phyloP scores from a whole-genome alignment of 2,888 invertebrate species.

The Synergus laeviventris region DNA sequence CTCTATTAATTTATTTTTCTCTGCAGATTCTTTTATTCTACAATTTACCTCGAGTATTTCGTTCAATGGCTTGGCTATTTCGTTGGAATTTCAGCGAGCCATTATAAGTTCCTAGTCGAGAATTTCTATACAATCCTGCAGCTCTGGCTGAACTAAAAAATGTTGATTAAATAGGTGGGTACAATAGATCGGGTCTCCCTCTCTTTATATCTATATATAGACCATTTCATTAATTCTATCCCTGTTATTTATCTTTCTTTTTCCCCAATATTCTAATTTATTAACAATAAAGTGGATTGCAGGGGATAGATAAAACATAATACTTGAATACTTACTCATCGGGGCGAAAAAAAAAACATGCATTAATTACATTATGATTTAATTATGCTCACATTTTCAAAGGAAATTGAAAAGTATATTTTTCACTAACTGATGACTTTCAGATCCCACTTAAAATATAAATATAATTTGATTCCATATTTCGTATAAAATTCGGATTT shows the following conservation, averaged over 20 bases:
- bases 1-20: background rate
- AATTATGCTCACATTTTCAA: too few species aligned
- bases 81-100: constrained; percentile 2
- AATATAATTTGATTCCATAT: too few species aligned
- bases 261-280: background rate
- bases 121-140: constrained; percentile 18
- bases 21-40: background rate
- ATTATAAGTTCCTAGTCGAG: constrained; percentile 3
- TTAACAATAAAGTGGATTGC: too few species aligned
- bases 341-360: too few species aligned
- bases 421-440: too few species aligned
- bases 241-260: background rate
- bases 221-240: background rate
- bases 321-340: too few species aligned
- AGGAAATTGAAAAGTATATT: too few species aligned
- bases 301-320: too few species aligned
- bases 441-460: too few species aligned
- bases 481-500: too few species aligned
- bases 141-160: background rate
- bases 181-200: background rate
- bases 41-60: constrained; percentile 28
- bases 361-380: too few species aligned
- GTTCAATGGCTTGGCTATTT: constrained; percentile 6
- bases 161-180: background rate
- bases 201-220: background rate